Percentiles rank a stretch among this genome's conserved stretches.
Conservation (phyloP, 2,113 vertebrate species). For the Thamnophis sirtalis region DNA sequence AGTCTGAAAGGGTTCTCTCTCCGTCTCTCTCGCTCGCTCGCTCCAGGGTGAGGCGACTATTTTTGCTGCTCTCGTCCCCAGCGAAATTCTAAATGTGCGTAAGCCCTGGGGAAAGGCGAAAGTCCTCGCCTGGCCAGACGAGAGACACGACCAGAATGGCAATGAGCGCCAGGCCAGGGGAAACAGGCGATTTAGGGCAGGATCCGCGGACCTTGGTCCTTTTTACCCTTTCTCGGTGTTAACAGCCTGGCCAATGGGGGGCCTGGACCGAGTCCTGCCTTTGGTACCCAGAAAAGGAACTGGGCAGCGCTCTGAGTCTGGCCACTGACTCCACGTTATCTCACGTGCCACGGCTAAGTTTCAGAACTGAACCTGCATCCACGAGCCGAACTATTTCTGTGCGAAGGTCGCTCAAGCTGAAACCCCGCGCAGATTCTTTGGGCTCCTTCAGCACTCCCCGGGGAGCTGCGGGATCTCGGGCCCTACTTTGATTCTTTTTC, state of each 20-base stretch:
- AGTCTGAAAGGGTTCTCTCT: slow-evolving; percentile 8
- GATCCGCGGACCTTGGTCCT: background rate
- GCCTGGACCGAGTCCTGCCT: background rate
- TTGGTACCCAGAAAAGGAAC: background rate
- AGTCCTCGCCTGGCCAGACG: background rate
- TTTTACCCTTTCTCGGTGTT: background rate
- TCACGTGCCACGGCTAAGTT: background rate
- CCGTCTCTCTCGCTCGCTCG: background rate
- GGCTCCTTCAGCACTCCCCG: no score
- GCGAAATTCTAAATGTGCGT: background rate
- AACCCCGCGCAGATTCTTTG: background rate
- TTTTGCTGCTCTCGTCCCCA: background rate
- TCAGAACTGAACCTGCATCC: background rate
- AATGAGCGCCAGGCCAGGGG: background rate
- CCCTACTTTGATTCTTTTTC: no score
- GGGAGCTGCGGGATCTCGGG: background rate
- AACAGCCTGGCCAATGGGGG: background rate
- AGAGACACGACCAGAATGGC: slow-evolving; percentile 10
- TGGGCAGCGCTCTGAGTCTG: background rate
- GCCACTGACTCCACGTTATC: background rate
- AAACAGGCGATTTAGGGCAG: background rate
- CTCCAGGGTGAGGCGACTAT: background rate
- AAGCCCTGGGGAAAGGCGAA: background rate
- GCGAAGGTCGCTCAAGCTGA: background rate
- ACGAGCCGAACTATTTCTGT: background rate